Evolutionary conservation across 2,797 vertebrate genomes (phyloP).

Genomic region (Aselliscus stoliczkanus): DNA sequence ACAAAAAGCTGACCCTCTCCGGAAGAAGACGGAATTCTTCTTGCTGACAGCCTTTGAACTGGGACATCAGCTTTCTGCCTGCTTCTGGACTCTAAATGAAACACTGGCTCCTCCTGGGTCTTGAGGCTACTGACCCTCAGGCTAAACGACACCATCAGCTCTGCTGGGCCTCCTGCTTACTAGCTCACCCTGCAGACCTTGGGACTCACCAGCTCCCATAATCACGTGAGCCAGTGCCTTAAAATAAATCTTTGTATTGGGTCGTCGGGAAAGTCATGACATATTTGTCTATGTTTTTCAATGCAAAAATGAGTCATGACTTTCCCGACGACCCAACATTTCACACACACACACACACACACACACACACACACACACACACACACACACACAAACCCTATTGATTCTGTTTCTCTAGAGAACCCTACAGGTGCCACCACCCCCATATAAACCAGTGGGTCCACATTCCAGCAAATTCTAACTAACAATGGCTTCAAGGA

Average conservation of each 20-base stretch:
- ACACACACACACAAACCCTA: not conserved
- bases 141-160: not conserved
- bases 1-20: not conserved
- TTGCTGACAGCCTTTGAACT: not conserved
- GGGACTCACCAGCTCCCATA: not conserved
- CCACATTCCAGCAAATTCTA: slow-evolving; percentile 37
- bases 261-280: too few relatives aligned
- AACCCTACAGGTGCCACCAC: not conserved
- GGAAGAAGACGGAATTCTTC: not conserved
- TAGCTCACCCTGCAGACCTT: not conserved
- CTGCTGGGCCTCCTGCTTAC: not conserved
- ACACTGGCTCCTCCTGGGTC: not conserved
- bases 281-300: too few relatives aligned
- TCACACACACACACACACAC: not conserved
- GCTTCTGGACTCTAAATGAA: not conserved
- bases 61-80: not conserved
- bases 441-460: not conserved
- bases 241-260: not conserved
- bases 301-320: too few relatives aligned
- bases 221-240: not conserved
- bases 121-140: not conserved
- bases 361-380: not conserved
- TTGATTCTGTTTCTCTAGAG: not conserved
- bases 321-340: too few relatives aligned
- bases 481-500: not conserved